Conservation (phyloP, 2,113 vertebrate species). For the Menidia beryllina region DNA sequence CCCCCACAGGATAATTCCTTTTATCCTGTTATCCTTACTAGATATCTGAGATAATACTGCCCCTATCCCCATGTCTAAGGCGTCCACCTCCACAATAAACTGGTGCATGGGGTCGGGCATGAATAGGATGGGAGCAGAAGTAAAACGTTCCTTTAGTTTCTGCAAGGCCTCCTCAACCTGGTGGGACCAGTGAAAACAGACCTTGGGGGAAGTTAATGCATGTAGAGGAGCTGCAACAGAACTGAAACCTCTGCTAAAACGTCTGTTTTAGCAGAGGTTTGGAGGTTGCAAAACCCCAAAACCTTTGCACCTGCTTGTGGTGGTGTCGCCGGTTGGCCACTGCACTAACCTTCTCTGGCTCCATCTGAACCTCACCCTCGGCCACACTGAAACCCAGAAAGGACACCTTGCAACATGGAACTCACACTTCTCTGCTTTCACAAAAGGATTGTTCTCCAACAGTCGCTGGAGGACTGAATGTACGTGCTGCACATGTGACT, state of each 20-base stretch:
- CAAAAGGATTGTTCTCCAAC: background rate
- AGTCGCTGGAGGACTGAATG: background rate
- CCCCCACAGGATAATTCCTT: background rate
- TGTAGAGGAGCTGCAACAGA: background rate
- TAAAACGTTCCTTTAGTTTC: background rate
- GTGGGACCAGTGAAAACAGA: background rate
- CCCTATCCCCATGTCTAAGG: background rate
- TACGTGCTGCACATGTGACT: background rate
- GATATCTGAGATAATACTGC: background rate
- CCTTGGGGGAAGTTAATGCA: background rate
- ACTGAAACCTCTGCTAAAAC: background rate
- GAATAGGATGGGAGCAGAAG: background rate
- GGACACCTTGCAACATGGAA: background rate
- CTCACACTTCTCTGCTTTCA: background rate
- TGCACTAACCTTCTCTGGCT: background rate
- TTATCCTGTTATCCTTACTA: background rate
- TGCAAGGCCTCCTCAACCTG: background rate
- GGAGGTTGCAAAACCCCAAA: background rate
- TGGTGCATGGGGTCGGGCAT: background rate
- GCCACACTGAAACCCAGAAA: background rate
- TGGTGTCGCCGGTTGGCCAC: background rate
- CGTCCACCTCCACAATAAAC: background rate
- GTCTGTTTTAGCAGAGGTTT: too few relatives aligned
- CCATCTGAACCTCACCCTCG: background rate
- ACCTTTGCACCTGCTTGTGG: background rate